Conservation (phyloP, 2,113 vertebrate species). For the Protomyctophum bolini region DNA sequence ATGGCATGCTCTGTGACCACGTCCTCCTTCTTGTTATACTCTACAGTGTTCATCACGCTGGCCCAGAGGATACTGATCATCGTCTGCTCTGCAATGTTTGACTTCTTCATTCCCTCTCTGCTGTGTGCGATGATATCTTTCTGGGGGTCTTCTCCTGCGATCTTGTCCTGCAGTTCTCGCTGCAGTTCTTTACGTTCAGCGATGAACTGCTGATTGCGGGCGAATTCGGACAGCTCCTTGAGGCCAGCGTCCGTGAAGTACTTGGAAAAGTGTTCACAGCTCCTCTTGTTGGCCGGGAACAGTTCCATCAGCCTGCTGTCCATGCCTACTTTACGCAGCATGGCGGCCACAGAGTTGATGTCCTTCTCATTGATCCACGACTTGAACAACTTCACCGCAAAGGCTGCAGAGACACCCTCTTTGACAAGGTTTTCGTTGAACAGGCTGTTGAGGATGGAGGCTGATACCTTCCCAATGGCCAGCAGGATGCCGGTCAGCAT, state of each 20-base stretch:
- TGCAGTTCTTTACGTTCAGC: slow-evolving; percentile 96
- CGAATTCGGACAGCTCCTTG: slow-evolving; percentile 93
- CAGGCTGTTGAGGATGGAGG: slow-evolving; percentile 94
- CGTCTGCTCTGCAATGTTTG: slow-evolving; percentile 93
- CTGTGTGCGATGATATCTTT: slow-evolving; percentile 94
- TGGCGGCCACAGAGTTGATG: slow-evolving; percentile 91
- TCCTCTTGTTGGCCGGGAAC: slow-evolving; percentile 97
- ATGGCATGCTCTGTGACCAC: slow-evolving; percentile 99
- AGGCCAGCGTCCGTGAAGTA: slow-evolving; percentile 95
- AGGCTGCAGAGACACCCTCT: slow-evolving; percentile 96
- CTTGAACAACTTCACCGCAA: slow-evolving; percentile 98
- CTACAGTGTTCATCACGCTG: slow-evolving; percentile 95
- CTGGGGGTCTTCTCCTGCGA: slow-evolving; percentile 91
- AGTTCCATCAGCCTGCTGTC: slow-evolving; percentile 97
- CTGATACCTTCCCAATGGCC: slow-evolving; percentile 91
- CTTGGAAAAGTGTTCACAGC: slow-evolving; percentile 95
- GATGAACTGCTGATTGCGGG: slow-evolving; percentile 93
- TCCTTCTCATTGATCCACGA: slow-evolving; percentile 98
- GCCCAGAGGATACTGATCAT: slow-evolving; percentile 94
- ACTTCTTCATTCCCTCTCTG: slow-evolving; percentile 97
- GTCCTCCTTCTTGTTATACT: slow-evolving; percentile 99
- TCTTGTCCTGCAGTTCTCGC: slow-evolving; percentile 94
- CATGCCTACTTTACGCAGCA: slow-evolving; percentile 96
- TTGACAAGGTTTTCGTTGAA: slow-evolving; percentile 98
- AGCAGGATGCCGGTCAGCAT: slow-evolving; percentile 97